Evolutionary conservation across 1,140 invertebrate genomes (phyloP), one percentile per base, ranked within the genome.

Genomic region (Anadara kagoshimensis): DNA sequence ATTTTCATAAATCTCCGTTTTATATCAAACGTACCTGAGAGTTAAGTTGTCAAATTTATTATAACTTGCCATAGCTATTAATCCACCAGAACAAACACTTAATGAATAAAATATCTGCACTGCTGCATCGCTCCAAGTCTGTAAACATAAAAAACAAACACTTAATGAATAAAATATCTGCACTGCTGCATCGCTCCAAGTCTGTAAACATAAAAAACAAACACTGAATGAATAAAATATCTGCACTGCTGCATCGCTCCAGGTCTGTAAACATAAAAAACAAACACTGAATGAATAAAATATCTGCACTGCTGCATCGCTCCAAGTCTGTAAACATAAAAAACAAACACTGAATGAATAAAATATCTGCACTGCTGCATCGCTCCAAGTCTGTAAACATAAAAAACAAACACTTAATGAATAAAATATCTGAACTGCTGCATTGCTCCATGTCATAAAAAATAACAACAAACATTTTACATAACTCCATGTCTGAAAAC

Each of bases 11-110:
- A n/a, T n/a, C n/a, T n/a, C n/a, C n/a, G n/a, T n/a, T n/a, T n/a
- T n/a, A n/a, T n/a, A n/a, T 36, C 2, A 36, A 36, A 36, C 74
- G 51, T 73, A 86, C 86, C 86, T 92, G 12, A 96, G 87, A 76
- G 97, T 94, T 80, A 95, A 95, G 83, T 97, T 97, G 83, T 95
- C 93, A 85, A 96, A 96, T 83, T 94, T 93, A 88, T 97, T 97
- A 89, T 96, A 97, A 83, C 95, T 96, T n/a, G 95, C 94, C 88
- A 97, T 97, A 76, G 95, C 94, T 83, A 97, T 96, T 91, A 97
- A 94, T 12, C 95, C 95, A 22, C 96, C 96, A 79, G 96, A 96
- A 0, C 95, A 95, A 44, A 96, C 94, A 58, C 95, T 95, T 63
- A 97, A 93, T 0, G 95, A 96, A 88, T 96, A 96, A 87, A 98